Evolutionary conservation across 2,113 vertebrate genomes (phyloP), one percentile per base, ranked within the genome.

Genomic region (Indicator maculatus): DNA sequence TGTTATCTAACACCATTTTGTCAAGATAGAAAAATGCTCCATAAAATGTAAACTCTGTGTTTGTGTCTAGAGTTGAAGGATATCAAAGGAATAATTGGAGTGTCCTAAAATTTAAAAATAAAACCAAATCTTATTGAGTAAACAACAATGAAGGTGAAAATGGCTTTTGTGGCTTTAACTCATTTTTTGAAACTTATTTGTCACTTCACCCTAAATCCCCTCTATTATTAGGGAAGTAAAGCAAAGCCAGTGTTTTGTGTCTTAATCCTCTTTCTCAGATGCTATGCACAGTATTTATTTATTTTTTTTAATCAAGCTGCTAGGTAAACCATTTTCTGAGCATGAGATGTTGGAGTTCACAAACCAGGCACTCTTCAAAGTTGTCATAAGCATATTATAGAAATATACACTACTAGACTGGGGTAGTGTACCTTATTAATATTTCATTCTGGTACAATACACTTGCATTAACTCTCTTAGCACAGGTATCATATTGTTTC

Each of bases 381-480:
- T 86, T 97, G 72, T 89, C 79, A 93, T 47, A 94, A 93, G 93
- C 39, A 90, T 90, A 87, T 94, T 95, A 89, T 16, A 95, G 93
- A 95, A 96, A 97, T 91, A 94, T 63, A 93, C n/a, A 93, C 61
- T 65, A 75, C 55, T 76, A 90, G 47, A 73, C 78, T 53, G 63
- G 59, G 39, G 61, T 93, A 97, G 93, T 79, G 93, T 67, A 61
- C 88, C 69, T 94, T 87, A 96, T 97, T 63, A 95, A 96, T 96
- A 97, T 96, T 97, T 97, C n/a, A 97, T 91, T 97, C 96, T 63
- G 95, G 94, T 95, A 94, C 77, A 94, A 18, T 97, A 96, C 52
- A 97, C 75, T 96, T 93, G 90, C 95, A 97, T 97, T 98, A 97
- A 91, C 52, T 97, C 83, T 96, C 87, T 85, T 82, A 95, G 89